Evolutionary conservation across 1,140 invertebrate genomes (phyloP).

Genomic region (Doryteuthis pealeii): DNA sequence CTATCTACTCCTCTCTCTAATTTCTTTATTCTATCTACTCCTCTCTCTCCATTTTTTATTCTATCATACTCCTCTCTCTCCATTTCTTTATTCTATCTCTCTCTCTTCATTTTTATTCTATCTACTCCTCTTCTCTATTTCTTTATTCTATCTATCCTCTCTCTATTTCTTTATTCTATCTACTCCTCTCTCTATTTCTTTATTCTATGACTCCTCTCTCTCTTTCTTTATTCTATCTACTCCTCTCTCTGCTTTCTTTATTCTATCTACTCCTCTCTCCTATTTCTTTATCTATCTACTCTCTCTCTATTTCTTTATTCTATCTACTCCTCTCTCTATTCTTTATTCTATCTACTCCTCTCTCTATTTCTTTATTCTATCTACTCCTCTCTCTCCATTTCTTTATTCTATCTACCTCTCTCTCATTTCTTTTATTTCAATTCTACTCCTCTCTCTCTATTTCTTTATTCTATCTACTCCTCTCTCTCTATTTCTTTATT

Average conservation of each 20-base stretch:
- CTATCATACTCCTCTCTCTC: neutral
- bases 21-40: neutral
- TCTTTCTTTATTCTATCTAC: neutral
- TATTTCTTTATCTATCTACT: too few species aligned
- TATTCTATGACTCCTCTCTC: neutral
- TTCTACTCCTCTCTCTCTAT: too few species aligned
- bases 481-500: too few species aligned
- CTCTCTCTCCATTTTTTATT: neutral
- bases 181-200: neutral
- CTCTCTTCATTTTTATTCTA: neutral
- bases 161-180: neutral
- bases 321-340: too few species aligned
- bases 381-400: too few species aligned
- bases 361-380: too few species aligned
- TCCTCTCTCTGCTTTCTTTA: neutral
- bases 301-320: too few species aligned
- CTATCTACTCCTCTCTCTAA: neutral
- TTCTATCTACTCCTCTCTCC: neutral
- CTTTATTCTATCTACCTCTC: too few species aligned
- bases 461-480: too few species aligned
- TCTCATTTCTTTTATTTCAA: too few species aligned
- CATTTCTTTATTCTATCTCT: neutral
- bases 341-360: too few species aligned
- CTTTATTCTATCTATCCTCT: neutral
- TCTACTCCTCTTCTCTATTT: neutral